A percentile compares a stretch with the other conserved stretches of the same genome.
phyloP scores from a whole-genome alignment of 2,113 vertebrate genomes.

The Rhabdomys dilectus region DNA sequence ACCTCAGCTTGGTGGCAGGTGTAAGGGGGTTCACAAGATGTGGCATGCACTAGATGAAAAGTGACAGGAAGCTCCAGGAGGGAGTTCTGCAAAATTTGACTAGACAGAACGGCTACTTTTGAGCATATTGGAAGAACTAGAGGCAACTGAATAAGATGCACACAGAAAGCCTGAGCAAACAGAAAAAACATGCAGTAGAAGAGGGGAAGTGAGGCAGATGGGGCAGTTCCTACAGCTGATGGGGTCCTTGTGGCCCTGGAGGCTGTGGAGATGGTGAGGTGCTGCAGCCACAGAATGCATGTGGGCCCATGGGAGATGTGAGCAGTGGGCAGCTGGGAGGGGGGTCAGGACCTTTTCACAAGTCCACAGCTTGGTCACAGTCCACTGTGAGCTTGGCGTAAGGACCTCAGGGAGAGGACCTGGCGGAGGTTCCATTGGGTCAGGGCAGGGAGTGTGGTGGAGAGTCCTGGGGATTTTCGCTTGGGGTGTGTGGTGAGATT shows the following conservation, averaged over 20 bases:
- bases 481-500: neutral
- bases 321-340: neutral
- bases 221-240: accelerated
- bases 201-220: neutral
- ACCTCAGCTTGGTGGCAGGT: too few relatives aligned
- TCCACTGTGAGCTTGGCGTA: accelerated
- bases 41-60: neutral
- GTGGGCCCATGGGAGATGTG: too few relatives aligned
- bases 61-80: neutral
- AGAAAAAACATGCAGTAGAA: neutral
- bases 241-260: neutral
- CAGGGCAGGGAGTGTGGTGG: accelerated
- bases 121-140: neutral
- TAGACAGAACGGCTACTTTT: neutral
- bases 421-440: neutral
- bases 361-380: accelerated
- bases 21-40: neutral
- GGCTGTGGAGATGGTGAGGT: neutral
- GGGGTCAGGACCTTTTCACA: too few relatives aligned
- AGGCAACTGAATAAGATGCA: neutral
- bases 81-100: neutral
- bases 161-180: neutral
- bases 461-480: too few relatives aligned
- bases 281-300: neutral
- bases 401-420: too few relatives aligned